phyloP scores from a whole-genome alignment of 2,888 invertebrate genomes.

The Macrosoma leucophasiata region DNA sequence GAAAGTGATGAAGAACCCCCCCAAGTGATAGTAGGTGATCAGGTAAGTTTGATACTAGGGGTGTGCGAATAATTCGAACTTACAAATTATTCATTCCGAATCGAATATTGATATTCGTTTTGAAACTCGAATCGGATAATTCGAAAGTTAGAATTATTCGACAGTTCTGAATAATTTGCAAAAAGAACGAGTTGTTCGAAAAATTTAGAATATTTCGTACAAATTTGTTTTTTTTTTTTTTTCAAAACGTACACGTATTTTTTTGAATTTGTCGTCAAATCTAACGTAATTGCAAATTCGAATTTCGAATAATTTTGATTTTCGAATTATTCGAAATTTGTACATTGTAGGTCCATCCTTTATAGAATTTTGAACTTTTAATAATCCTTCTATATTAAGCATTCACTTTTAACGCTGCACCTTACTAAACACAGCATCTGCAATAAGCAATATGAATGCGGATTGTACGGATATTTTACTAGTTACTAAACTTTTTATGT shows the following conservation, averaged over 20 bases:
- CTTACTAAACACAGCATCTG: too few relatives aligned
- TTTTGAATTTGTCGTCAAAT: neutral
- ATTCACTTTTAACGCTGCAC: too few relatives aligned
- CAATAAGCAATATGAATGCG: too few relatives aligned
- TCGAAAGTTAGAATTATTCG: neutral
- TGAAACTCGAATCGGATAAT: neutral
- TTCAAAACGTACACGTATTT: neutral
- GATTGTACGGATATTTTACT: too few relatives aligned
- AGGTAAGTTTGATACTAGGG: constrained; percentile 51
- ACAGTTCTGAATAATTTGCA: neutral
- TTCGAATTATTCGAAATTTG: too few relatives aligned
- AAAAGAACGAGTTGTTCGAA: neutral
- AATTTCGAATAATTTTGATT: too few relatives aligned
- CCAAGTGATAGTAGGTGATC: constrained; percentile 74
- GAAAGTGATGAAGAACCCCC: constrained; percentile 65
- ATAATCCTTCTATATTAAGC: too few relatives aligned
- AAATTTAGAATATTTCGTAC: neutral
- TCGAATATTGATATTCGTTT: neutral
- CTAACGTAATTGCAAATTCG: too few relatives aligned
- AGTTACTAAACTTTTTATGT: too few relatives aligned
- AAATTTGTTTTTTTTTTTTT: neutral
- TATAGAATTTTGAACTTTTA: too few relatives aligned
- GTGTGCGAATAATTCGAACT: constrained; percentile 1
- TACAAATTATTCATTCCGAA: neutral
- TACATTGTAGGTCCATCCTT: too few relatives aligned